These are phyloP conservation scores for Molossus alvarezi DNA, from an alignment of 2,797 vertebrate genomes.

Conservation along the genomic window DNA sequence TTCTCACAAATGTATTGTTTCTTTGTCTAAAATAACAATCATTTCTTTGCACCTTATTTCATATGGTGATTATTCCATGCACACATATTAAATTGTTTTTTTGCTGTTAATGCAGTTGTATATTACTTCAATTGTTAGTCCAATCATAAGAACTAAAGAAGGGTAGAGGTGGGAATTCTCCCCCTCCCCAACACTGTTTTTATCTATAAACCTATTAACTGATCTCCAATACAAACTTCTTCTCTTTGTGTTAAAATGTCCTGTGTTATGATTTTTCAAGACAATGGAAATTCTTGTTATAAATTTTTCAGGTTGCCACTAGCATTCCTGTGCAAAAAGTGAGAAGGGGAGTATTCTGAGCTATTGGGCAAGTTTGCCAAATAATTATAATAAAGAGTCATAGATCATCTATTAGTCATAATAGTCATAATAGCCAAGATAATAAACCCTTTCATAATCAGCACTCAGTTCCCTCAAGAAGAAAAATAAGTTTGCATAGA, in stretches of 20 bases:
- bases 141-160: not conserved
- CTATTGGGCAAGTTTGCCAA: not conserved
- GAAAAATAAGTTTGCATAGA: not conserved
- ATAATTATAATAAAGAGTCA: not conserved
- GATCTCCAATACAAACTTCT: not conserved
- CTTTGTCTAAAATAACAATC: not conserved
- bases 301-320: not conserved
- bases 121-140: not conserved
- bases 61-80: not conserved
- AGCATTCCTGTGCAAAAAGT: not conserved
- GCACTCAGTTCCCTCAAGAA: not conserved
- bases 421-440: not conserved
- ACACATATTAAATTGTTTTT: not conserved
- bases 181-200: not conserved
- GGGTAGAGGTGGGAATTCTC: no score
- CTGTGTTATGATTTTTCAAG: not conserved
- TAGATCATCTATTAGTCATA: not conserved
- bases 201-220: not conserved
- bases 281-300: not conserved
- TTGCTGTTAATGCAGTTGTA: not conserved
- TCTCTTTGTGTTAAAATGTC: not conserved
- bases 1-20: not conserved
- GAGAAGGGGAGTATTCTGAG: not conserved
- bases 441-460: not conserved
- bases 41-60: not conserved